phyloP scores from a whole-genome alignment of 2,797 vertebrate species.

The Clarias pachynema region DNA sequence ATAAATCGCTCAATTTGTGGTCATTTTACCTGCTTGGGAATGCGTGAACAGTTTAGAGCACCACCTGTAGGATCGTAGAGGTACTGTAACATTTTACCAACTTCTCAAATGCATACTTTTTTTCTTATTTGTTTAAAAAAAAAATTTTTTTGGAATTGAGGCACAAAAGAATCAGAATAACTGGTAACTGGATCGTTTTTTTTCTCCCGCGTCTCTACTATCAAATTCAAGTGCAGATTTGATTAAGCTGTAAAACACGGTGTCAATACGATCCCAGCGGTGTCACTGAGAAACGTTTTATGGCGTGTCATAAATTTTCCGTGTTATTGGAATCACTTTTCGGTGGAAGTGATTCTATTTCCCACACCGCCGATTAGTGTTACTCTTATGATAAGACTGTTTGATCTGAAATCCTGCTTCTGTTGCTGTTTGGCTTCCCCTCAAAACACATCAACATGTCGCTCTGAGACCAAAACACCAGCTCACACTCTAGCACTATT shows the following conservation, averaged over 20 bases:
- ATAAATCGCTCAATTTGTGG: too few relatives aligned
- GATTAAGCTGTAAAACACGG: neutral
- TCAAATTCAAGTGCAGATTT: neutral
- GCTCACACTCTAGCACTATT: neutral
- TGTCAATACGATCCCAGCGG: neutral
- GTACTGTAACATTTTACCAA: too few relatives aligned
- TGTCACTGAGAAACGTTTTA: neutral
- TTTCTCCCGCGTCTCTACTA: too few relatives aligned
- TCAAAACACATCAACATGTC: neutral
- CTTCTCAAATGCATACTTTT: too few relatives aligned
- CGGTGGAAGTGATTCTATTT: neutral
- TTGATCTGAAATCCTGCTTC: neutral
- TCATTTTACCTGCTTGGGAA: too few relatives aligned
- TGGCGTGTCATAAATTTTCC: neutral
- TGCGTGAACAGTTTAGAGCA: too few relatives aligned
- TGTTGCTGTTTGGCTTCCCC: neutral
- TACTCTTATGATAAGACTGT: neutral
- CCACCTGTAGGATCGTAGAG: too few relatives aligned
- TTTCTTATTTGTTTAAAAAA: too few relatives aligned
- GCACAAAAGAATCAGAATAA: too few relatives aligned
- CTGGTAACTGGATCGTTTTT: too few relatives aligned
- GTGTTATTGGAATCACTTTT: neutral
- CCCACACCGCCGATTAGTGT: neutral
- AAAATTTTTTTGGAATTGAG: too few relatives aligned
- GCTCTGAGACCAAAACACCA: too few relatives aligned